Percentiles rank a stretch among this genome's conserved stretches.
These are phyloP conservation scores for Dendrophyllia cribrosa DNA, from an alignment of 64 coral and sea anemone genomes.

Conservation along the genomic window DNA sequence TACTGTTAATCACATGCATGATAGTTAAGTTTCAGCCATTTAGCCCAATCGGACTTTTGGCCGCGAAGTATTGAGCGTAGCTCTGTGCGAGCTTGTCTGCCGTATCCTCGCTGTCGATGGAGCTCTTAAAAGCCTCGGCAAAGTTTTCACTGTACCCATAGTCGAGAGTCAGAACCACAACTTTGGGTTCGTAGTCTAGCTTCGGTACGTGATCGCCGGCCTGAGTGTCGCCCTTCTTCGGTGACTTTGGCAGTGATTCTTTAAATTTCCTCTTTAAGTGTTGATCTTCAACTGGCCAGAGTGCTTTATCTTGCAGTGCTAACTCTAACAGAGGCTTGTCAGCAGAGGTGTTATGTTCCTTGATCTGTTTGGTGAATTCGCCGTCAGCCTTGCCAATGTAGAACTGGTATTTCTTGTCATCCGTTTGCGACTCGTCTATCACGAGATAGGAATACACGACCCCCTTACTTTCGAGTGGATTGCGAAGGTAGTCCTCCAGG, in stretches of 20 bases:
- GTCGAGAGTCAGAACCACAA: conserved; percentile 82
- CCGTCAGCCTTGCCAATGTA: conserved; percentile 74
- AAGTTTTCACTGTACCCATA: conserved; percentile 73
- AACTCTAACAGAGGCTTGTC: conserved; percentile 73
- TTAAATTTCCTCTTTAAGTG: conserved; percentile 22
- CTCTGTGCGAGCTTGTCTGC: conserved; percentile 72
- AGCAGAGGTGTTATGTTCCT: conserved; percentile 61
- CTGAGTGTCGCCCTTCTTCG: background rate
- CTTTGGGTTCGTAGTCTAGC: conserved; percentile 60
- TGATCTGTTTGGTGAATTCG: conserved; percentile 56
- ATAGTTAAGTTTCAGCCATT: conserved; percentile 35
- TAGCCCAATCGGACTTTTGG: conserved; percentile 84
- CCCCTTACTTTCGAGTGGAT: conserved; percentile 77
- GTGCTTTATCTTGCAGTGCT: conserved; percentile 58
- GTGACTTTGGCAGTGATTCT: conserved; percentile 18
- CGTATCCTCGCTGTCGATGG: conserved; percentile 57
- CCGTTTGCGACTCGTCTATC: conserved; percentile 28
- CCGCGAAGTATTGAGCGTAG: conserved; percentile 82
- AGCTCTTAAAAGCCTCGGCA: conserved; percentile 34
- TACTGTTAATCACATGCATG: background rate
- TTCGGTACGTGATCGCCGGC: background rate
- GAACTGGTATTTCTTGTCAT: conserved; percentile 64
- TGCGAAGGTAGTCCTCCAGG: conserved; percentile 64
- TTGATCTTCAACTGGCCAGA: conserved; percentile 46
- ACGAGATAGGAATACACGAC: conserved; percentile 82